phyloP scores from a whole-genome alignment of 2,113 vertebrate genomes.

The Triplophysa siluroides region DNA sequence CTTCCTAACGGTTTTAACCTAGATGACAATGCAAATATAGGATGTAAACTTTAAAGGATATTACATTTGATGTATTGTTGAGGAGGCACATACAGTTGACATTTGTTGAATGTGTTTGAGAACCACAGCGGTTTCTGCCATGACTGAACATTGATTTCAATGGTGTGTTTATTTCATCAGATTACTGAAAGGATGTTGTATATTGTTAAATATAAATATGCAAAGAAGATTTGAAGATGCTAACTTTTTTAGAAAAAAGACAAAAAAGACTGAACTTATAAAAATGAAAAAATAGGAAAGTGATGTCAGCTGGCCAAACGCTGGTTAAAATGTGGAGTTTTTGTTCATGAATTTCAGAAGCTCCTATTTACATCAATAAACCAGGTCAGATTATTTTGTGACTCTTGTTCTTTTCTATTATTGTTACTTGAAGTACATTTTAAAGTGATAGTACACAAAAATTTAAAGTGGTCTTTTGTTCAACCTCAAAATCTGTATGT shows the following conservation, averaged over 20 bases:
- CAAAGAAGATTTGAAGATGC: conserved; percentile 59
- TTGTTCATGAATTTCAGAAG: conserved; percentile 65
- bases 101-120: conserved; percentile 86
- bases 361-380: conserved; percentile 66
- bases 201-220: conserved; percentile 69
- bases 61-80: conserved; percentile 56
- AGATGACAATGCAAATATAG: conserved; percentile 44
- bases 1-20: conserved; percentile 28
- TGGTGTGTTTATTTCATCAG: conserved; percentile 57
- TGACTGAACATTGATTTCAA: conserved; percentile 64
- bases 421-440: too few species aligned
- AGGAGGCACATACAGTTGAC: conserved; percentile 61
- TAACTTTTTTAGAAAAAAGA: conserved; percentile 54
- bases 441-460: too few species aligned
- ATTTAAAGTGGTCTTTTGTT: too few species aligned
- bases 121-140: conserved; percentile 68
- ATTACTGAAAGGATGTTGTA: conserved; percentile 54
- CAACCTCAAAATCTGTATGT: too few species aligned
- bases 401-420: not conserved
- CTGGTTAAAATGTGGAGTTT: conserved; percentile 52
- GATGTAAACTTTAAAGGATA: conserved; percentile 50
- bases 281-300: conserved; percentile 14
- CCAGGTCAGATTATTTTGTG: conserved; percentile 39
- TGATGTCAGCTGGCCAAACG: conserved; percentile 45
- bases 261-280: conserved; percentile 48